These are phyloP conservation scores for Chloebia gouldiae DNA, from an alignment of 2,113 vertebrate genomes.

Conservation along the genomic window DNA sequence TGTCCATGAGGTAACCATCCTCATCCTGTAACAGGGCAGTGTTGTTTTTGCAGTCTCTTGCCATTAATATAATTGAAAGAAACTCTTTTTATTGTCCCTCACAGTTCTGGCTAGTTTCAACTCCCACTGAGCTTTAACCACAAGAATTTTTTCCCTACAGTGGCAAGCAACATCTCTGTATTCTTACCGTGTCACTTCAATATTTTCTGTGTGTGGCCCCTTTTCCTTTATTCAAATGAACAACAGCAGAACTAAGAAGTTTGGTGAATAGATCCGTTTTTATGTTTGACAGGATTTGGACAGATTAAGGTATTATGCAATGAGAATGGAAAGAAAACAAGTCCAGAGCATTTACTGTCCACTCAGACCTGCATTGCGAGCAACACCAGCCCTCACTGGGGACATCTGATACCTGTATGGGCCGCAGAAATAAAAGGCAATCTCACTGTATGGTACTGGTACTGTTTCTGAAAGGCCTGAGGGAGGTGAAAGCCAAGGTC, in stretches of 20 bases:
- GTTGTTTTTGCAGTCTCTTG: not conserved
- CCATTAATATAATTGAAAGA: not conserved
- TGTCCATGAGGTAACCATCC: not conserved
- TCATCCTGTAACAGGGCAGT: not conserved
- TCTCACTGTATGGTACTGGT: not conserved
- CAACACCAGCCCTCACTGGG: not conserved
- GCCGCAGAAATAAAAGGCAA: not conserved
- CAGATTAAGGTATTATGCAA: not conserved
- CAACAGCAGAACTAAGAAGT: not conserved
- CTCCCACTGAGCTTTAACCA: not conserved
- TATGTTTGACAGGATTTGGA: not conserved
- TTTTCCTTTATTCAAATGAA: not conserved
- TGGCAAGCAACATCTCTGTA: not conserved
- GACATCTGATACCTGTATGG: not conserved
- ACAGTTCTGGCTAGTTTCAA: not conserved
- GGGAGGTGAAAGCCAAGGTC: not conserved
- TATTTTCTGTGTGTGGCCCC: not conserved
- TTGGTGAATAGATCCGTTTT: not conserved
- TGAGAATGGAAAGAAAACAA: not conserved
- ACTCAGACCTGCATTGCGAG: fast-evolving
- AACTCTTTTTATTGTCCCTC: not conserved
- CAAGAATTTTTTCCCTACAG: not conserved
- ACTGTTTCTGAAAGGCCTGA: not conserved
- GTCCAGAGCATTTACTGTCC: not conserved
- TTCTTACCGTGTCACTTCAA: not conserved